Evolutionary conservation across 2,888 invertebrate genomes (phyloP).

Genomic region (Drosophila imparisetae): DNA sequence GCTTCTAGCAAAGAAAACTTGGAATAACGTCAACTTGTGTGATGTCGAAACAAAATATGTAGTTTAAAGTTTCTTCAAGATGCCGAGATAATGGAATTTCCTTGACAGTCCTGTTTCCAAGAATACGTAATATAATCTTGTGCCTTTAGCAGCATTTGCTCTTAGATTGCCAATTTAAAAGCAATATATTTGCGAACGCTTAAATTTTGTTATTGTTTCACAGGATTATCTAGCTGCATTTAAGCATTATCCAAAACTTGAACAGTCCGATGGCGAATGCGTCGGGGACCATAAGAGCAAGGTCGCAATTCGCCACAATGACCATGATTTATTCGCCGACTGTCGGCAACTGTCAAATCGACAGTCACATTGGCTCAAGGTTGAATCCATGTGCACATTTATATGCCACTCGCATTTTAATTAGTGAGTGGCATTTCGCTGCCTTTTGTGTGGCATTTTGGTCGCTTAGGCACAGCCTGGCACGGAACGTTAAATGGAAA

Average conservation of each 20-base stretch:
- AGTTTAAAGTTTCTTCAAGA: not conserved
- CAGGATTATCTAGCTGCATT: not conserved
- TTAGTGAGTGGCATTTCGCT: constrained; percentile 49
- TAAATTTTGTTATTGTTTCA: not conserved
- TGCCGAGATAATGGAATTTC: not conserved
- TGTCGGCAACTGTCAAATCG: not conserved
- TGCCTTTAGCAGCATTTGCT: not conserved
- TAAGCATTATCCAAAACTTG: not conserved
- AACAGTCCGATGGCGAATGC: not conserved
- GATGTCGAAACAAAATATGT: not conserved
- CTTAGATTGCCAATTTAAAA: not conserved
- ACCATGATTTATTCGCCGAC: constrained; percentile 43
- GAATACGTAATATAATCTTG: not conserved
- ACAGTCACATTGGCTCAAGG: constrained; percentile 46
- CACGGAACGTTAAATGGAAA: constrained; percentile 1
- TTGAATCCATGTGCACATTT: constrained; percentile 36
- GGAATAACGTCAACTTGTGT: not conserved
- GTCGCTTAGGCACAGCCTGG: constrained; percentile 22
- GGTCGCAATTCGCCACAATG: constrained; percentile 11
- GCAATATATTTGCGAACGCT: not conserved
- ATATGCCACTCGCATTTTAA: constrained; percentile 60
- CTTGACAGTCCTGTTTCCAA: not conserved
- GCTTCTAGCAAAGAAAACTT: not conserved
- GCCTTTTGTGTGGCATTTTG: constrained; percentile 32
- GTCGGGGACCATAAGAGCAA: not conserved